A percentile compares a stretch with the other conserved stretches of the same genome.
phyloP scores from a whole-genome alignment of 2,113 vertebrate species.

The Dasypus novemcinctus region DNA sequence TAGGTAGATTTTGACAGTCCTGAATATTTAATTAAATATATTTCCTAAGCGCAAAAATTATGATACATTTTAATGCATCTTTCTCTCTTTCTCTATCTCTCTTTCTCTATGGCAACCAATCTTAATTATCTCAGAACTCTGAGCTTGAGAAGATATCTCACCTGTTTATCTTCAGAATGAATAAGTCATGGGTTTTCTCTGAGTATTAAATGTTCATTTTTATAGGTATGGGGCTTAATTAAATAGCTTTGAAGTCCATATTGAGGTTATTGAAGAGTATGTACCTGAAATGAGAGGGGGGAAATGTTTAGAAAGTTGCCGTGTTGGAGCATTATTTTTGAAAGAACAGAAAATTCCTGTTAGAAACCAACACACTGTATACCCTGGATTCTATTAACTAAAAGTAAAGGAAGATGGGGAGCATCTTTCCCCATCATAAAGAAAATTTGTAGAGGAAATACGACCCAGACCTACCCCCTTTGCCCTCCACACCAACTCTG shows the following conservation, averaged over 20 bases:
- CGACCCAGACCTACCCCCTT: not conserved
- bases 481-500: not conserved
- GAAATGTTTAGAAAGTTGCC: not conserved
- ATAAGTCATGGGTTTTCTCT: conserved; percentile 28
- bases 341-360: not conserved
- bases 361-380: not conserved
- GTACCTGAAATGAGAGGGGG: not conserved
- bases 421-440: not conserved
- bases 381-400: not conserved
- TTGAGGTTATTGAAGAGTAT: not conserved
- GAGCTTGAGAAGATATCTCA: not conserved
- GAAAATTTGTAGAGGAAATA: not conserved
- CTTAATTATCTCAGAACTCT: conserved; percentile 38
- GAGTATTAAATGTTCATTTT: conserved; percentile 61
- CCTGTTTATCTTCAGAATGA: conserved; percentile 58
- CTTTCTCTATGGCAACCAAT: conserved; percentile 73
- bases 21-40: conserved; percentile 63
- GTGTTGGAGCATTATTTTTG: not conserved
- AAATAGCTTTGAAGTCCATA: conserved; percentile 35
- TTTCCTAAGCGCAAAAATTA: conserved; percentile 48
- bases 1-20: conserved; percentile 41
- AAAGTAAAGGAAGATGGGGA: too few species aligned
- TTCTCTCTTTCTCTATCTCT: not conserved
- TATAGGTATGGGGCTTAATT: conserved; percentile 54
- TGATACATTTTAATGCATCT: conserved; percentile 66